Base-by-base conservation (phyloP, 2,113 vertebrate species). In the Entosphenus tridentatus region DNA sequence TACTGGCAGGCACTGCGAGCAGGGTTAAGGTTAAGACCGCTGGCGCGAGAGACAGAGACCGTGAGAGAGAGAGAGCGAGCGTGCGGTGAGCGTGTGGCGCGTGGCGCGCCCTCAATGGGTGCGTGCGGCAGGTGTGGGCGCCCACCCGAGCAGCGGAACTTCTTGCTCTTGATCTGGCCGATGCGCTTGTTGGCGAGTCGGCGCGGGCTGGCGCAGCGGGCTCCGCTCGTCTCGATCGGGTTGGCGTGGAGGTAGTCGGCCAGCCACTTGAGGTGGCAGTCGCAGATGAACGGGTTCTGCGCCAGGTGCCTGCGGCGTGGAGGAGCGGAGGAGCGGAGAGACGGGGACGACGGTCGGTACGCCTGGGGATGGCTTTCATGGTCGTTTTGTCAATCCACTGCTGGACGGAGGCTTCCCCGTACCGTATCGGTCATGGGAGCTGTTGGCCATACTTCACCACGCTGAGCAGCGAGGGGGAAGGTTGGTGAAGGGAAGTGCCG, bases 81-180 rank as follows among this genome's bases (percentile, higher is more conserved):
- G 39, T 39, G 39, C 39, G 6, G 39, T 39, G 39, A 39, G 39
- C 39, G 39, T 39, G 39, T 39, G 39, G 39, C 7, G 21, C 21
- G 21, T 4, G 21, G 21, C 3, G 39, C 39, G 39, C 39, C 39
- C 6, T 39, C 39, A 7, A 39, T 2, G 39, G 39, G 39, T 39
- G 39, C 6, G 6, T 39, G 39, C 39, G 39, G 39, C 39, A 39
- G 39, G 39, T 39, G 39, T 39, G 39, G 39, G 39, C 6, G 39
- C 62, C 83, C 88, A 98, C 93, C 92, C 90, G 93, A 90, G 83
- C 93, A 98, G 79, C 92, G 87, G 86, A 96, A 96, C 87, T 98
- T 98, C 84, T 98, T 96, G 80, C 88, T 89, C 85, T 96, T 98
- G 78, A 95, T 84, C 85, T 96, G 86, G 85, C 89, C 87, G 84